These are phyloP conservation scores for Patella ulyssiponensis DNA, from an alignment of 2,888 invertebrate genomes.

Conservation along the genomic window DNA sequence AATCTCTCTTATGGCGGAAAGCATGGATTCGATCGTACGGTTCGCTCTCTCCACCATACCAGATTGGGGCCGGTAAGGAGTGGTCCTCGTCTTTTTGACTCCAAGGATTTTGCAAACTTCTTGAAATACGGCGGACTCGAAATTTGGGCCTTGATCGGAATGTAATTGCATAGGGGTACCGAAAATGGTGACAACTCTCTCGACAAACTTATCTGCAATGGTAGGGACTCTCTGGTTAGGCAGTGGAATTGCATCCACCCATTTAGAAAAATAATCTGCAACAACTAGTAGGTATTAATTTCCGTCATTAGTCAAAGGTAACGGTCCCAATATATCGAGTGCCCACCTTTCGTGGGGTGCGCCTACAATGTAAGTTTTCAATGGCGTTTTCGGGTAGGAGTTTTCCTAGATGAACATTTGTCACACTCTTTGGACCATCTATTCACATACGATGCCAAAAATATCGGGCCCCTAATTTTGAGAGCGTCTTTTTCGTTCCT, in stretches of 20 bases:
- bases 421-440: neutral
- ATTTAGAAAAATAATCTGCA: conserved; percentile 8
- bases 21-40: neutral
- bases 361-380: neutral
- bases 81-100: conserved; percentile 6
- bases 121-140: neutral
- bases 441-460: neutral
- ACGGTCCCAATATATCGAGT: conserved; percentile 12
- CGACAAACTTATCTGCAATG: conserved; percentile 1
- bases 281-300: neutral
- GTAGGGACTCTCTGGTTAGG: neutral
- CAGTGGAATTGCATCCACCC: conserved; percentile 10
- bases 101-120: conserved; percentile 14
- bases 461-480: neutral
- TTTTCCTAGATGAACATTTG: conserved; percentile 26
- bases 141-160: conserved; percentile 11
- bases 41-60: conserved; percentile 14
- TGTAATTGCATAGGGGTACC: neutral
- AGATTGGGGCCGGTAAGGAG: neutral
- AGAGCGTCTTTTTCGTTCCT: neutral
- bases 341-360: conserved; percentile 10
- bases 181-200: neutral
- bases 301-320: neutral
- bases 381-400: neutral
- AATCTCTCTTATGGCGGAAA: neutral